Conservation (phyloP, 2,113 vertebrate species). For the Mystacornis crossleyi region DNA sequence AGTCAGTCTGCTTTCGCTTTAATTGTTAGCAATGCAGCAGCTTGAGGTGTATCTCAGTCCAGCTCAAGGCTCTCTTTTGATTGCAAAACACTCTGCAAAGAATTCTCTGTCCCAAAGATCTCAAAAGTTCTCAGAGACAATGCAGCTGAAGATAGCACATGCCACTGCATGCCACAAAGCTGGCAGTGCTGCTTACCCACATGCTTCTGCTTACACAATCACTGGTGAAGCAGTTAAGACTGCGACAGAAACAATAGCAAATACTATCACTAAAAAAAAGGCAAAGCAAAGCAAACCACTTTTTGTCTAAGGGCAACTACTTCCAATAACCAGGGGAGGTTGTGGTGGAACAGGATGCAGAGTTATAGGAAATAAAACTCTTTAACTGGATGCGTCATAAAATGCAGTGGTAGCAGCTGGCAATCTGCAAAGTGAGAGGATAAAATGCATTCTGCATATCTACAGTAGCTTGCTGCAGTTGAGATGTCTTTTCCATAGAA, state of each 20-base stretch:
- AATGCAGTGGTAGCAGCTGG: background rate
- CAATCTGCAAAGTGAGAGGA: background rate
- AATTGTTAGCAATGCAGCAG: background rate
- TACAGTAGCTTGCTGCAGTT: background rate
- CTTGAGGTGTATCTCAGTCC: background rate
- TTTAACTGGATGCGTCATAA: background rate
- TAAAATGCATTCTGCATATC: background rate
- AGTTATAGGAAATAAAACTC: background rate
- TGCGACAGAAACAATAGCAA: background rate
- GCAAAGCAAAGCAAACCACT: background rate
- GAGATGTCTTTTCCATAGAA: background rate
- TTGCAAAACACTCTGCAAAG: background rate
- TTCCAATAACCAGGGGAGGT: background rate
- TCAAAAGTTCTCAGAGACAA: background rate
- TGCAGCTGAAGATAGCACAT: background rate
- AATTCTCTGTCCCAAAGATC: background rate
- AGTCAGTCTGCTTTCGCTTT: background rate
- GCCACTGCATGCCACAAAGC: background rate
- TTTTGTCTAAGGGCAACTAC: background rate
- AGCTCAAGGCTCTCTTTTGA: background rate
- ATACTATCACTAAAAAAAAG: background rate
- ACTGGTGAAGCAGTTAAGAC: background rate
- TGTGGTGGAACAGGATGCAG: background rate
- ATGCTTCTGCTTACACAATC: background rate
- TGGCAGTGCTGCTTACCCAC: background rate